Percentiles rank a stretch among this genome's conserved stretches.
Conservation (phyloP, 2,888 invertebrate genomes). For the Horisme vitalbata region DNA sequence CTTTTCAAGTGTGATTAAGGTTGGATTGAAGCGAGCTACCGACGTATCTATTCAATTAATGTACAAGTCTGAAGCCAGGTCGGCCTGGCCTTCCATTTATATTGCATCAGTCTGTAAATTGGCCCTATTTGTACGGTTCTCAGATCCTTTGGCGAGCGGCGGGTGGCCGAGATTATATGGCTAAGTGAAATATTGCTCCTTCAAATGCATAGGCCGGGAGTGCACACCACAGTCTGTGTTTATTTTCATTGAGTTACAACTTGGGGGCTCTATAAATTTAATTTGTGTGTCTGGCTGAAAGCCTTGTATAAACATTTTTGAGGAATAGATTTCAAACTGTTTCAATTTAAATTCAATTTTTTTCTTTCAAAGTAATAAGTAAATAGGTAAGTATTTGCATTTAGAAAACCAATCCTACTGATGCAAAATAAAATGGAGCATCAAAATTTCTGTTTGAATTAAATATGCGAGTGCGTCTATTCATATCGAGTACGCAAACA, state of each 20-base stretch:
- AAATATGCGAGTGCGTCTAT: constrained; percentile 7
- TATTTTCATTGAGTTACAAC: constrained; percentile 16
- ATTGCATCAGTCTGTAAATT: constrained; percentile 68
- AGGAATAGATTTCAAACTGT: neutral
- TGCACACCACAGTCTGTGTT: neutral
- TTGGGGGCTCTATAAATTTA: constrained; percentile 3
- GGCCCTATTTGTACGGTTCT: constrained; percentile 62
- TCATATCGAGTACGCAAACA: constrained; percentile 7
- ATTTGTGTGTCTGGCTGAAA: constrained; percentile 28
- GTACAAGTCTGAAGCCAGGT: constrained; percentile 60
- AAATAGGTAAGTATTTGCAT: no score
- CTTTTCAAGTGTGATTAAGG: constrained; percentile 79
- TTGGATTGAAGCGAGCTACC: constrained; percentile 71
- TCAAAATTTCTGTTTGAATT: constrained; percentile 20
- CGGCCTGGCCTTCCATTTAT: constrained; percentile 65
- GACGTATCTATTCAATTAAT: constrained; percentile 81
- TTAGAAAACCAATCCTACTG: neutral
- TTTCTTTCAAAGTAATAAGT: no score
- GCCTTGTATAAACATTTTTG: constrained; percentile 22
- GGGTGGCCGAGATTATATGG: constrained; percentile 51
- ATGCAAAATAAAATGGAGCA: constrained; percentile 8
- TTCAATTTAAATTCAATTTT: no score
- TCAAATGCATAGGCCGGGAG: constrained; percentile 35
- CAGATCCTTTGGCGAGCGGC: constrained; percentile 40
- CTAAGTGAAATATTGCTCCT: constrained; percentile 56